A percentile compares a stretch with the other conserved stretches of the same genome.
These are phyloP conservation scores for Orcinus orca DNA, from an alignment of 2,113 vertebrate genomes.

Conservation along the genomic window DNA sequence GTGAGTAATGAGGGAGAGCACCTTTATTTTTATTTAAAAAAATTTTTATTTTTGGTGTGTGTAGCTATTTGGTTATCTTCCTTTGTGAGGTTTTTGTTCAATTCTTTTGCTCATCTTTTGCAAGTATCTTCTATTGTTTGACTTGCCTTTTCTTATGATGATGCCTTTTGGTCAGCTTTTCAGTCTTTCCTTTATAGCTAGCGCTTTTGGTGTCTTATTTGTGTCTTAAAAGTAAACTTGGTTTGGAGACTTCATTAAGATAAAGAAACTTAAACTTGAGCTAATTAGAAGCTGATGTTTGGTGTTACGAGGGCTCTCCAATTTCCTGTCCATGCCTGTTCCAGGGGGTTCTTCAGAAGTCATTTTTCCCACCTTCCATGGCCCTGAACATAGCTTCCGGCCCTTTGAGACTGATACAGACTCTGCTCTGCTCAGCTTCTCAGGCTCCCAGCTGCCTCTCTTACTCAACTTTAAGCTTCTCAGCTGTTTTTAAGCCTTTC, in stretches of 20 bases:
- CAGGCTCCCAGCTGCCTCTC: not conserved
- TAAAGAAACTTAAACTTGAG: not conserved
- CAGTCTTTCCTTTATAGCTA: not conserved
- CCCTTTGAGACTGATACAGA: not conserved
- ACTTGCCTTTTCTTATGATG: not conserved
- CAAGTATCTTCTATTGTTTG: not conserved
- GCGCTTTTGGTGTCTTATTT: not conserved
- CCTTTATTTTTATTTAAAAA: not conserved
- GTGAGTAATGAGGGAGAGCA: not conserved
- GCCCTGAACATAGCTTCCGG: not conserved
- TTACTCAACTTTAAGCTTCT: slow-evolving; percentile 2
- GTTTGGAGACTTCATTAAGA: not conserved
- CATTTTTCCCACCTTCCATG: fast-evolving
- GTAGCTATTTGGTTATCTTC: not conserved
- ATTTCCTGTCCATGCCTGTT: not conserved
- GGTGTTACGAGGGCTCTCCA: not conserved
- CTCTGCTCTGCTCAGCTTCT: not conserved
- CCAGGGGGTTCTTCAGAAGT: not conserved
- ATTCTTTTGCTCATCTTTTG: not conserved
- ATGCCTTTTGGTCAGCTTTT: not conserved
- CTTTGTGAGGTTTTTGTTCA: not conserved
- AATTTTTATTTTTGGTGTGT: not conserved
- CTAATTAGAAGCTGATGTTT: not conserved
- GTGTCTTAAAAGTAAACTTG: slow-evolving; percentile 1
- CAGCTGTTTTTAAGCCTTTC: not conserved